A percentile compares a stretch with the other conserved stretches of the same genome.
Evolutionary conservation across 2,113 vertebrate species (phyloP).

Genomic region (Muscicapa adusta): DNA sequence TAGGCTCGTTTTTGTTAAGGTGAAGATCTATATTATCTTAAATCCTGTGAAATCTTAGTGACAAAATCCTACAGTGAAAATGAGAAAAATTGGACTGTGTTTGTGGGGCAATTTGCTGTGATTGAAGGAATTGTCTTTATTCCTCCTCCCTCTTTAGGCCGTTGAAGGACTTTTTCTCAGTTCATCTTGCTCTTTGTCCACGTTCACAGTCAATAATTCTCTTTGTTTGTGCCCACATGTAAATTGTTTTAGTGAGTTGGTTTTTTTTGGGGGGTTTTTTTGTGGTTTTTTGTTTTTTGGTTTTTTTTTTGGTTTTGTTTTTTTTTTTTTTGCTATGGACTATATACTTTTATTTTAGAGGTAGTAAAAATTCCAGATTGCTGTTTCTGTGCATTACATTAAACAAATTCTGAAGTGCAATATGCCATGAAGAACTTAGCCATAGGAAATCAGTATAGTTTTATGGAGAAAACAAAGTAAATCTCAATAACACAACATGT

Average conservation of each 20-base stretch:
- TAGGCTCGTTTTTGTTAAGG: background rate
- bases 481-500: background rate
- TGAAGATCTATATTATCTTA: background rate
- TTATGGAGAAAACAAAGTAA: background rate
- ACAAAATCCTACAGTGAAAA: background rate
- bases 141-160: background rate
- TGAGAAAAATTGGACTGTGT: background rate
- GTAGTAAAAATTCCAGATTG: conserved; percentile 18
- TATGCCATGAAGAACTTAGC: conserved; percentile 1
- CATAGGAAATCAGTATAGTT: background rate
- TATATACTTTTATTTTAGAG: conserved; percentile 43
- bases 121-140: background rate
- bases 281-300: no score
- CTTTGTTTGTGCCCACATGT: background rate
- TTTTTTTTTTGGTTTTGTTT: no score
- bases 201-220: background rate
- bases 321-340: conserved; percentile 3
- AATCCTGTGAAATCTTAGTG: background rate
- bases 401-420: background rate
- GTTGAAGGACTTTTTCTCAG: background rate
- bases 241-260: background rate
- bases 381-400: background rate
- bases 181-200: background rate
- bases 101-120: background rate
- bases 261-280: no score